phyloP scores from a whole-genome alignment of 2,888 invertebrate species.

The Acanthococcus lagerstroemiae region DNA sequence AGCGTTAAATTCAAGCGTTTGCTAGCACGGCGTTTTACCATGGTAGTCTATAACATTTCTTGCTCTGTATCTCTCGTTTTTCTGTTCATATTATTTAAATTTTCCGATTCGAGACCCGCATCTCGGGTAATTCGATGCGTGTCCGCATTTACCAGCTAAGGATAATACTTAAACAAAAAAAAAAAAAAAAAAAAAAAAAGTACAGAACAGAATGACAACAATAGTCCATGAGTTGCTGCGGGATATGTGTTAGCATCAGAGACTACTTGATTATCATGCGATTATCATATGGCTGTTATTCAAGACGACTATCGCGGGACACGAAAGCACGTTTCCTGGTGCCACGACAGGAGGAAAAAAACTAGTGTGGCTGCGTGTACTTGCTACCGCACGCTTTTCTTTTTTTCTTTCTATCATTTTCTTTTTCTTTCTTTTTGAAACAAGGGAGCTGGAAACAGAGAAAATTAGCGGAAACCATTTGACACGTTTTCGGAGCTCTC shows the following conservation, averaged over 20 bases:
- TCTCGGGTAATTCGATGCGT: not conserved
- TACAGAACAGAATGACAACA: constrained; percentile 2
- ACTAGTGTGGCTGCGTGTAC: not conserved
- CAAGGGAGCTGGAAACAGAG: not conserved
- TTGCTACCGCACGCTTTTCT: not conserved
- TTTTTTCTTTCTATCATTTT: too few species aligned
- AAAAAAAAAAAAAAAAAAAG: not conserved
- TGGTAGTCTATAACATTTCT: too few species aligned
- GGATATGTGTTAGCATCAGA: constrained; percentile 25
- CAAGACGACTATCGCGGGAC: constrained; percentile 1
- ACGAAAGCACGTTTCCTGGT: constrained; percentile 27
- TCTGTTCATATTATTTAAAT: too few species aligned
- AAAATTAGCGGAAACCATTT: not conserved
- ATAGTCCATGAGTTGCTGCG: constrained; percentile 19
- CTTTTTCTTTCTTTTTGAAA: too few species aligned
- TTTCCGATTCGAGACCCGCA: not conserved
- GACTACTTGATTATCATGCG: constrained; percentile 28
- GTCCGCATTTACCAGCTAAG: not conserved
- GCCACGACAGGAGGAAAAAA: not conserved
- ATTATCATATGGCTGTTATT: constrained; percentile 22
- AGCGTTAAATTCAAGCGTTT: too few species aligned
- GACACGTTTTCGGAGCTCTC: too few species aligned
- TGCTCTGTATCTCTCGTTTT: too few species aligned
- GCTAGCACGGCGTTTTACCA: too few species aligned
- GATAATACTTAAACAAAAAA: not conserved